Base-by-base conservation (phyloP, 2,888 invertebrate species). In the Pilophorus perplexus region DNA sequence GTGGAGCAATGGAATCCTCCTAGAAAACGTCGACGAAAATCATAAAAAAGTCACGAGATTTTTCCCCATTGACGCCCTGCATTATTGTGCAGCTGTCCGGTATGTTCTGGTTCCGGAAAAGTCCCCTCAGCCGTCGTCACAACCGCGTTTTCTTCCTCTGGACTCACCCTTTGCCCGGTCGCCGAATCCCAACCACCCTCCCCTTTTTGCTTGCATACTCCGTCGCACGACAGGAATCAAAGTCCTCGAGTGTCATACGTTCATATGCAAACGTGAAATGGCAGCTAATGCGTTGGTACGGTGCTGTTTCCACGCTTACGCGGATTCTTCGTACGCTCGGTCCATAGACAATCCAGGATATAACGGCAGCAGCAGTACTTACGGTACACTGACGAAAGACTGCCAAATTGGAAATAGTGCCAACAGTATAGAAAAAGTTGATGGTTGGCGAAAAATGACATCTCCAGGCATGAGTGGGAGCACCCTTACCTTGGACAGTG, bases 221-320 rank as follows among this genome's bases (percentile, higher is more conserved):
- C 85, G 98, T 54, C 85, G 98, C 71, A 97, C 96, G 50, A 90
- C 91, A 55, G 98, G 98, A 62, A 96, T 98, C 73, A 97, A 97
- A 79, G 96, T 96, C 66, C 83, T 99, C 70, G 99, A 99, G 80
- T 98, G 98, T 80, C 98, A 99, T 80, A 95, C 96, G 71, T 98
- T 99, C 79, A 93, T 99, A 75, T 95, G 96, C 79, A 93, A 95
- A 74, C 86, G 94, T 67, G 93, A 95, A 78, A 90, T 93, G 76
- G 97, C 98, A 50, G 98, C 98, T 70, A 94, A 98, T 79, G 97
- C 98, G 73, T 84, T 99, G 75, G 97, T 97, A 71, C 84, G 94
- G 74, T 95, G 95, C 79, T 96, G 95, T 80, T 97, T 97, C 80
- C 96, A 96, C 80, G 94, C 96, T 55, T 97, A 96, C 79, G 95